A percentile compares a stretch with the other conserved stretches of the same genome.
These are phyloP conservation scores for Ptyas mucosa DNA, from an alignment of 2,113 vertebrate species.

Conservation along the genomic window DNA sequence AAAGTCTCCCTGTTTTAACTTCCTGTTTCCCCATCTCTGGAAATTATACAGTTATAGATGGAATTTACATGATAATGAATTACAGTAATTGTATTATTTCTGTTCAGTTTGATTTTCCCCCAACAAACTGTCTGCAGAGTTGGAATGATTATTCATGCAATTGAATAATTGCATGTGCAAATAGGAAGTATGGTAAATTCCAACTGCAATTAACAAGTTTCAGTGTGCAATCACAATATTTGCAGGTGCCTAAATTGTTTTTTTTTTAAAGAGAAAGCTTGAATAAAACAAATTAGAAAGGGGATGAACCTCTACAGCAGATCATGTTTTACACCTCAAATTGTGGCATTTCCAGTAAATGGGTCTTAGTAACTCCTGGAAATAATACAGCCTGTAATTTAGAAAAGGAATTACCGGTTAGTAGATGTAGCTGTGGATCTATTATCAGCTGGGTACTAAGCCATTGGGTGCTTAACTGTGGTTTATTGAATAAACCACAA, in stretches of 20 bases:
- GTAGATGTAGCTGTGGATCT: not conserved
- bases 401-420: not conserved
- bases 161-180: slow-evolving; percentile 58
- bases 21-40: not conserved
- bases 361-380: not conserved
- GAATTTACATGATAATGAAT: slow-evolving; percentile 36
- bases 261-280: not conserved
- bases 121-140: slow-evolving; percentile 32
- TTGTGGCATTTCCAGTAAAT: not conserved
- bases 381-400: not conserved
- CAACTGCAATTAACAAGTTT: slow-evolving; percentile 66
- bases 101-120: slow-evolving; percentile 3
- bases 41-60: slow-evolving; percentile 12
- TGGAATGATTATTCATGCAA: slow-evolving; percentile 48
- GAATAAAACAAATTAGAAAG: not conserved
- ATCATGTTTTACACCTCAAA: not conserved
- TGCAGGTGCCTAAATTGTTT: slow-evolving; percentile 57
- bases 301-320: not conserved
- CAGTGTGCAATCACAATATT: slow-evolving; percentile 66
- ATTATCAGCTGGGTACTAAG: not conserved
- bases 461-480: not conserved
- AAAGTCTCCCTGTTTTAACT: not conserved
- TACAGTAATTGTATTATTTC: slow-evolving; percentile 53
- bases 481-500: not conserved
- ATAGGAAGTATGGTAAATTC: slow-evolving; percentile 65